Conservation (phyloP, 2,888 invertebrate genomes). For the Drosophila longiperda region DNA sequence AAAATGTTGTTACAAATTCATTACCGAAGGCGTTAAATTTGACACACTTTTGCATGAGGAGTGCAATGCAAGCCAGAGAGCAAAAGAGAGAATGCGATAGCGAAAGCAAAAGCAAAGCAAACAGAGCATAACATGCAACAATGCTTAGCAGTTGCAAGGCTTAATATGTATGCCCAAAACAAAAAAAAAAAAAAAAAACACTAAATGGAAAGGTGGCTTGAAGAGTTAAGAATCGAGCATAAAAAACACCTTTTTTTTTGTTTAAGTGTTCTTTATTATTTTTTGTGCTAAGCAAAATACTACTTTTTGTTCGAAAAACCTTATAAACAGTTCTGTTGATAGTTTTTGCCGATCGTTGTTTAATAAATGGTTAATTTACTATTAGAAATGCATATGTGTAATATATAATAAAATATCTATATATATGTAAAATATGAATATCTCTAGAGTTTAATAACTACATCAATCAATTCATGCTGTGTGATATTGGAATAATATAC, state of each 20-base stretch:
- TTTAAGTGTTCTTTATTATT: background rate
- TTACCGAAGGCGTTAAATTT: slow-evolving; percentile 81
- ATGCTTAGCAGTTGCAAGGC: slow-evolving; percentile 43
- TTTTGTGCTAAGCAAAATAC: background rate
- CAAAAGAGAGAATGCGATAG: slow-evolving; percentile 14
- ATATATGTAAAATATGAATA: background rate
- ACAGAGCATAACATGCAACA: slow-evolving; percentile 58
- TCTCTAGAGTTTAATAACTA: background rate
- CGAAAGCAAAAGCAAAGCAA: slow-evolving; percentile 29
- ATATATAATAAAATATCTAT: too few relatives aligned
- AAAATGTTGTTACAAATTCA: slow-evolving; percentile 81
- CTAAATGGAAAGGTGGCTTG: slow-evolving; percentile 27
- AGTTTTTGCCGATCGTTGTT: background rate
- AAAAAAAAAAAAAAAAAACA: slow-evolving; percentile 6
- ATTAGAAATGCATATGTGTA: too few relatives aligned
- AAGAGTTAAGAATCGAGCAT: slow-evolving; percentile 13
- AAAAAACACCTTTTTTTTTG: background rate
- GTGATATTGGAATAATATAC: background rate
- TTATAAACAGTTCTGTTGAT: background rate
- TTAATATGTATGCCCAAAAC: slow-evolving; percentile 33
- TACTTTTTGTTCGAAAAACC: background rate
- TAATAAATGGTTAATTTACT: background rate
- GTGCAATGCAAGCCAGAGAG: slow-evolving; percentile 34
- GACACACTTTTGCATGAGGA: slow-evolving; percentile 77
- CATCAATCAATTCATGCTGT: background rate